These are phyloP conservation scores for Eulemur mongoz DNA, from an alignment of 2,797 vertebrate species.

Conservation along the genomic window DNA sequence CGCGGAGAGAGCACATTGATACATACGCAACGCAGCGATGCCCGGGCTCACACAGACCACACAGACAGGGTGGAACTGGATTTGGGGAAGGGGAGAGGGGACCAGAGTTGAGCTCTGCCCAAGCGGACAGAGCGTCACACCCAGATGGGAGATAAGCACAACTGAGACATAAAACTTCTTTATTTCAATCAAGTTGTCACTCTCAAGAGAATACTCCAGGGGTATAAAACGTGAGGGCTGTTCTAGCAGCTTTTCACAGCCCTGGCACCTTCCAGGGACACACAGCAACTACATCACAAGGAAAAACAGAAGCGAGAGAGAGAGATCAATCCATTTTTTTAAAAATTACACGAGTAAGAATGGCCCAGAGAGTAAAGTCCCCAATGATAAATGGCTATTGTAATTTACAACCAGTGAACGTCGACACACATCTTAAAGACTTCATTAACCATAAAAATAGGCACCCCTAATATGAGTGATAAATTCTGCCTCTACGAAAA, in stretches of 20 bases:
- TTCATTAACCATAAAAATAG: neutral
- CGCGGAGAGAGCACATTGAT: fast-evolving
- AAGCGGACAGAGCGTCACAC: neutral
- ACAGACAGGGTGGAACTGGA: fast-evolving
- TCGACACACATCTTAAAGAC: neutral
- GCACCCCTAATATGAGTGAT: neutral
- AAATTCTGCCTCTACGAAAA: neutral
- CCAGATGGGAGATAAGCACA: neutral
- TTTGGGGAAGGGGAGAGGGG: neutral
- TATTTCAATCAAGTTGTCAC: neutral
- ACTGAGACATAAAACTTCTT: neutral
- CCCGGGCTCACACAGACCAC: neutral
- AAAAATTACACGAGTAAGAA: neutral
- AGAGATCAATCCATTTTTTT: neutral
- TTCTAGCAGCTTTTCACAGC: neutral
- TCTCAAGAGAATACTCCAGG: neutral
- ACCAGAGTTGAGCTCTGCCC: neutral
- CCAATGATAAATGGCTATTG: neutral
- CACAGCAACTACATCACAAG: fast-evolving
- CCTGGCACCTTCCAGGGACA: neutral
- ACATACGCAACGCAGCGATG: fast-evolving
- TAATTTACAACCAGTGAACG: neutral
- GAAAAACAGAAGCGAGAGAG: neutral
- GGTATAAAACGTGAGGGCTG: neutral
- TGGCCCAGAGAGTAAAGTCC: neutral